A percentile compares a stretch with the other conserved stretches of the same genome.
phyloP scores from a whole-genome alignment of 2,888 invertebrate species.

The Caenorhabditis drosophilae region DNA sequence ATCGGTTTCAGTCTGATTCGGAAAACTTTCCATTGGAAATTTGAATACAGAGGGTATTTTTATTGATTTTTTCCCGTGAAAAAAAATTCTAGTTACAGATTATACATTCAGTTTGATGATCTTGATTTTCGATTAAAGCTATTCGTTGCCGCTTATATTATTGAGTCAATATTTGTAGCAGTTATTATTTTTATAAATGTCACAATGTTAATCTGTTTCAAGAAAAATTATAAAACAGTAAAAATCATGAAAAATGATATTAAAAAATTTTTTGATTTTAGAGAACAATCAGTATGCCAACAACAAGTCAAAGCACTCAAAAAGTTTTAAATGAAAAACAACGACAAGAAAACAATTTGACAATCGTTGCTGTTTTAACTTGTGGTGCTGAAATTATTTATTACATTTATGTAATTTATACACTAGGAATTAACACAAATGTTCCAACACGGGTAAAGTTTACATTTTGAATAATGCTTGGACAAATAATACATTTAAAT shows the following conservation, averaged over 20 bases:
- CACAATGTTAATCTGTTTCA: conserved; percentile 39
- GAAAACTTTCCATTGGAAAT: conserved; percentile 43
- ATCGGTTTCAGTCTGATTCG: conserved; percentile 28
- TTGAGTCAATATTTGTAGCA: conserved; percentile 37
- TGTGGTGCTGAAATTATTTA: conserved; percentile 46
- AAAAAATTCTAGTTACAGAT: conserved; percentile 12
- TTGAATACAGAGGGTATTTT: conserved; percentile 32
- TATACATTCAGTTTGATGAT: conserved; percentile 42
- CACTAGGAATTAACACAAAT: conserved; percentile 44
- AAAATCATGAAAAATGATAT: conserved; percentile 1
- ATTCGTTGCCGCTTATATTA: conserved; percentile 39
- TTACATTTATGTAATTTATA: conserved; percentile 43
- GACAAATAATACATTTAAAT: background rate
- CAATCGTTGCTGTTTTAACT: conserved; percentile 37
- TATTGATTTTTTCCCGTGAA: background rate
- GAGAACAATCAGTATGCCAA: conserved; percentile 11
- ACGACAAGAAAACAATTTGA: conserved; percentile 44
- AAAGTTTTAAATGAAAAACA: conserved; percentile 45
- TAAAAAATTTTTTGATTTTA: conserved; percentile 4
- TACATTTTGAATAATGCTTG: background rate
- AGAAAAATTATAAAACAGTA: conserved; percentile 37
- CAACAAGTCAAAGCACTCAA: conserved; percentile 25
- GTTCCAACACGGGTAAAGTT: conserved; percentile 35
- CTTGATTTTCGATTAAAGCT: conserved; percentile 29
- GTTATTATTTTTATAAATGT: conserved; percentile 37